A percentile compares a stretch with the other conserved stretches of the same genome.
These are phyloP conservation scores for Poeciliopsis turneri DNA, from an alignment of 2,797 vertebrate species.

Conservation along the genomic window DNA sequence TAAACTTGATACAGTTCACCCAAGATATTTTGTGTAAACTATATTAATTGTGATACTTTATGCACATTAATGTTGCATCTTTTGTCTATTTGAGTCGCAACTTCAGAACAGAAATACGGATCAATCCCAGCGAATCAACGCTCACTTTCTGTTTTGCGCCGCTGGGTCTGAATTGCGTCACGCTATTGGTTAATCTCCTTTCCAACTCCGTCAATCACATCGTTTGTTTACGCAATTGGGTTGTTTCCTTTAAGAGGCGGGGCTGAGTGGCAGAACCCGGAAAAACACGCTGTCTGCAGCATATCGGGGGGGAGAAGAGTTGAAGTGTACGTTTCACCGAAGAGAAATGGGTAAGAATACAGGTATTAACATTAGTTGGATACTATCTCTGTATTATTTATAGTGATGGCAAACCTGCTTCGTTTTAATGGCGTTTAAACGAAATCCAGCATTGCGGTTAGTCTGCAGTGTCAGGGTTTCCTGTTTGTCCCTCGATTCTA, in stretches of 20 bases:
- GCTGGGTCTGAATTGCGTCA: constrained; percentile 15
- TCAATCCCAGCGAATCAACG: neutral
- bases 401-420: neutral
- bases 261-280: constrained; percentile 58
- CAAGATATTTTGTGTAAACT: neutral
- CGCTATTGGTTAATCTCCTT: constrained; percentile 64
- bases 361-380: neutral
- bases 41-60: neutral
- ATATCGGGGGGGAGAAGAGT: neutral
- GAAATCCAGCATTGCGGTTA: neutral
- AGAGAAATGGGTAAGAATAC: constrained; percentile 82
- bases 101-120: neutral
- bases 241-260: constrained; percentile 45
- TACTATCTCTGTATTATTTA: neutral
- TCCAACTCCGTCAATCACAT: neutral
- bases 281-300: constrained; percentile 58
- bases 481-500: neutral
- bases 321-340: constrained; percentile 2
- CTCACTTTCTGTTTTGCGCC: constrained; percentile 14
- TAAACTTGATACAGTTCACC: neutral
- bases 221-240: constrained; percentile 52
- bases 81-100: neutral
- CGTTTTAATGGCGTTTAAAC: neutral
- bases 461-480: neutral
- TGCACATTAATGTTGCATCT: neutral